Conservation (phyloP, 64 coral and sea anemone genomes). For the Dendrophyllia cribrosa region DNA sequence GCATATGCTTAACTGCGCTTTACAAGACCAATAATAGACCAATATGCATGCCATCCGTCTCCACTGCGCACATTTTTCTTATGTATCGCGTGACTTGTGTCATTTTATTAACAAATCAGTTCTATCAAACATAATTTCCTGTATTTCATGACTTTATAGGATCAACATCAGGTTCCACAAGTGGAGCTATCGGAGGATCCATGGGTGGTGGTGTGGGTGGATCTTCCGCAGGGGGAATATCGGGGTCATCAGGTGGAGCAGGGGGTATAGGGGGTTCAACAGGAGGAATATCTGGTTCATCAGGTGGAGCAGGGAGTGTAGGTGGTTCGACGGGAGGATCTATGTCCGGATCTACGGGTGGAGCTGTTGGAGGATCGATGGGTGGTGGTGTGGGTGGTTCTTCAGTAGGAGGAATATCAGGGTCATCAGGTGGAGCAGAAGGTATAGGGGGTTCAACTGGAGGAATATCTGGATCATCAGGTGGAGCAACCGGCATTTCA, state of each 20-base stretch:
- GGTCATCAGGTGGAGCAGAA: neutral
- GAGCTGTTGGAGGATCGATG: neutral
- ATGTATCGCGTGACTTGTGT: too few species aligned
- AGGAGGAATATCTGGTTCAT: slow-evolving; percentile 35
- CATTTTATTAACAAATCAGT: too few species aligned
- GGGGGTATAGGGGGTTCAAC: neutral
- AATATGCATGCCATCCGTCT: too few species aligned
- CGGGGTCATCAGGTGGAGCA: neutral
- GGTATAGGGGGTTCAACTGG: neutral
- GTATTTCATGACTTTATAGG: too few species aligned
- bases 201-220: neutral
- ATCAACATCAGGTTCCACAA: too few species aligned
- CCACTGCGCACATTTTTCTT: too few species aligned
- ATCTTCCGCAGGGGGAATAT: neutral
- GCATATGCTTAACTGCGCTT: too few species aligned
- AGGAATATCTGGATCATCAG: slow-evolving; percentile 17
- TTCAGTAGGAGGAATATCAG: too few species aligned
- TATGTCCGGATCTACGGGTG: neutral
- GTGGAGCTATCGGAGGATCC: neutral
- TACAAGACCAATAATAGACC: too few species aligned
- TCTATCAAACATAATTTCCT: too few species aligned
- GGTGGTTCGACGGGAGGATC: neutral
- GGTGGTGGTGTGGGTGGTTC: neutral
- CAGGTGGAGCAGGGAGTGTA: neutral
- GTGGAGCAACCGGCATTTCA: neutral